Evolutionary conservation across 2,113 vertebrate genomes (phyloP).

Genomic region (Nipponia nippon): DNA sequence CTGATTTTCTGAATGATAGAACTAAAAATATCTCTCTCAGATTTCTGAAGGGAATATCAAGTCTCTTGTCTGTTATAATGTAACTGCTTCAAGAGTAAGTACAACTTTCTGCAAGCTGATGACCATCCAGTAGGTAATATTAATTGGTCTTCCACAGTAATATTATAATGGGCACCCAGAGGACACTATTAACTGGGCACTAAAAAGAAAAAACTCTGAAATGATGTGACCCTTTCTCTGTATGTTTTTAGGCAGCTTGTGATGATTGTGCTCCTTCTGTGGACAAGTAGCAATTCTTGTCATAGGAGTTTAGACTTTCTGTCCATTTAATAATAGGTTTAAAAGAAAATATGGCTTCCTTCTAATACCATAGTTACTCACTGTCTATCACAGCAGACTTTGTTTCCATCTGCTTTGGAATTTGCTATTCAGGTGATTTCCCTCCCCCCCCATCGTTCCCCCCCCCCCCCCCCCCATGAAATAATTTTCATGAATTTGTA

Average conservation of each 20-base stretch:
- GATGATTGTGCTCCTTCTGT: not conserved
- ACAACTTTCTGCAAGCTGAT: not conserved
- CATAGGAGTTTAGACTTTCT: not conserved
- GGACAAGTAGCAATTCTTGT: not conserved
- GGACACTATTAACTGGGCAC: not conserved
- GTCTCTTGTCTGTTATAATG: not conserved
- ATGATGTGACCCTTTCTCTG: not conserved
- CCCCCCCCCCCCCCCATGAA: not conserved
- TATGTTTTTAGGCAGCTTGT: not conserved
- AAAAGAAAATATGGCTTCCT: not conserved
- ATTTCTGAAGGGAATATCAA: not conserved
- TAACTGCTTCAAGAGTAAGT: not conserved
- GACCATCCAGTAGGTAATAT: not conserved
- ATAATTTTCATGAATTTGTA: not conserved
- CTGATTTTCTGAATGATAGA: not conserved
- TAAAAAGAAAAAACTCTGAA: not conserved
- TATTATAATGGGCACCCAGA: not conserved
- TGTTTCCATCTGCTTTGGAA: not conserved
- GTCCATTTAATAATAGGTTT: no score
- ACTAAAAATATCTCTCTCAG: not conserved
- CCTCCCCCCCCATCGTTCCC: no score
- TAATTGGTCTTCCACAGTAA: not conserved
- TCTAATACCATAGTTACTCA: not conserved
- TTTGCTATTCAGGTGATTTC: not conserved
- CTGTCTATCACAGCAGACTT: not conserved